phyloP scores from a whole-genome alignment of 2,888 invertebrate genomes.

The Drosophila fulvimacula region DNA sequence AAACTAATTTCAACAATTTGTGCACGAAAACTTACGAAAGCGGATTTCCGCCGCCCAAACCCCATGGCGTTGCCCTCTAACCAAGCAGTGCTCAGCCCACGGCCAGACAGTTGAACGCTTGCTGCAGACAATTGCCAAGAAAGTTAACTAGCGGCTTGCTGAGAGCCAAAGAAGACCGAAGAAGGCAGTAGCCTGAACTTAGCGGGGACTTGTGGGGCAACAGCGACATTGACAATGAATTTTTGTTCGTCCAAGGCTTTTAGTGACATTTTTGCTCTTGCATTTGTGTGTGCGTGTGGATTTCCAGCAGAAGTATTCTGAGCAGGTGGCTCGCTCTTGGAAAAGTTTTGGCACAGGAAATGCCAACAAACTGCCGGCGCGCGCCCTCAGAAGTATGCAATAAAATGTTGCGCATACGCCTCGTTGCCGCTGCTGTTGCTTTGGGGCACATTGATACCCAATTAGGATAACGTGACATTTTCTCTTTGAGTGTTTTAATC shows the following conservation, averaged over 20 bases:
- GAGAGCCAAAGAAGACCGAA: slow-evolving; percentile 4
- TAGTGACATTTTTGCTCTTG: slow-evolving; percentile 41
- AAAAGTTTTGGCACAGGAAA: slow-evolving; percentile 52
- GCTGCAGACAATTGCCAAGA: slow-evolving; percentile 71
- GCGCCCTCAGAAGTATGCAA: slow-evolving; percentile 61
- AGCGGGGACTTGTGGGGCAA: neutral
- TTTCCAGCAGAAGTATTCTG: slow-evolving; percentile 44
- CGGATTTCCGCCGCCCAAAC: slow-evolving; percentile 65
- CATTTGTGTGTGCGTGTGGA: slow-evolving; percentile 41
- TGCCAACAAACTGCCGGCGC: slow-evolving; percentile 42
- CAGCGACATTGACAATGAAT: slow-evolving; percentile 64
- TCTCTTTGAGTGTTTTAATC: slow-evolving; percentile 71
- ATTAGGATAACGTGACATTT: slow-evolving; percentile 76
- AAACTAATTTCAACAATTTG: slow-evolving; percentile 81
- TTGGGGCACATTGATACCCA: slow-evolving; percentile 78
- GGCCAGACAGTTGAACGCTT: slow-evolving; percentile 54
- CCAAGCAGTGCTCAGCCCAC: slow-evolving; percentile 11
- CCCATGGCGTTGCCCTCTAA: neutral
- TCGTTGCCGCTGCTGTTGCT: slow-evolving; percentile 55
- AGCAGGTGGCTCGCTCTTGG: slow-evolving; percentile 54
- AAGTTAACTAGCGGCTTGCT: slow-evolving; percentile 66
- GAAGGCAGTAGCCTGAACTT: neutral
- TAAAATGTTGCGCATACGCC: slow-evolving; percentile 64
- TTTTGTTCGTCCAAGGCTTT: slow-evolving; percentile 49
- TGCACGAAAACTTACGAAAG: slow-evolving; percentile 70